Percentiles rank a stretch among this genome's conserved stretches.
Conservation (phyloP, 53 echinoderm and acorn worm species). For the Apostichopus leukothele region DNA sequence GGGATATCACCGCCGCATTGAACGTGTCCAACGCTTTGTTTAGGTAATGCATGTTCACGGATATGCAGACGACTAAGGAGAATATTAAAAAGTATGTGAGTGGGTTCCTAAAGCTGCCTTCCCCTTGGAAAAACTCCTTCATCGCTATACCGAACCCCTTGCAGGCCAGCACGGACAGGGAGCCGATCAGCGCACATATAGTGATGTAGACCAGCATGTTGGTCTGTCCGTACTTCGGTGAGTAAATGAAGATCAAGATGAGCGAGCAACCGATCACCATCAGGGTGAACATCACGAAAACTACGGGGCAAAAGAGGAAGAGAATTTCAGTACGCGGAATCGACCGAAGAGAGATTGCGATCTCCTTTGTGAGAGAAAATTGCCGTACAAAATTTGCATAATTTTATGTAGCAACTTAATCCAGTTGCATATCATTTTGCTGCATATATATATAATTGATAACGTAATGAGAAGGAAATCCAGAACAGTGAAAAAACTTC, state of each 20-base stretch:
- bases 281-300: slow-evolving; percentile 80
- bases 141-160: slow-evolving; percentile 96
- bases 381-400: too few relatives aligned
- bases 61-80: slow-evolving; percentile 71
- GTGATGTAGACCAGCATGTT: slow-evolving; percentile 94
- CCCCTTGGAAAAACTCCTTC: slow-evolving; percentile 74
- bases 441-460: too few relatives aligned
- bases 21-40: slow-evolving; percentile 93
- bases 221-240: slow-evolving; percentile 79
- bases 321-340: neutral
- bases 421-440: too few relatives aligned
- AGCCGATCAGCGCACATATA: slow-evolving; percentile 94
- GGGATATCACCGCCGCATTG: slow-evolving; percentile 93
- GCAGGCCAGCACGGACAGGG: slow-evolving; percentile 91
- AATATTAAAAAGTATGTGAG: slow-evolving; percentile 71
- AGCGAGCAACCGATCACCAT: slow-evolving; percentile 60
- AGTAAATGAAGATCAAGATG: slow-evolving; percentile 83
- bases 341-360: neutral
- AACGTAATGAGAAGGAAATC: too few relatives aligned
- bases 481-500: too few relatives aligned
- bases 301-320: slow-evolving; percentile 54
- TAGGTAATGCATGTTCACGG: slow-evolving; percentile 89
- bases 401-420: too few relatives aligned
- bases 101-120: slow-evolving; percentile 52
- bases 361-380: too few relatives aligned